Evolutionary conservation across 2,797 vertebrate genomes (phyloP).

Genomic region (Hydrolagus colliei): DNA sequence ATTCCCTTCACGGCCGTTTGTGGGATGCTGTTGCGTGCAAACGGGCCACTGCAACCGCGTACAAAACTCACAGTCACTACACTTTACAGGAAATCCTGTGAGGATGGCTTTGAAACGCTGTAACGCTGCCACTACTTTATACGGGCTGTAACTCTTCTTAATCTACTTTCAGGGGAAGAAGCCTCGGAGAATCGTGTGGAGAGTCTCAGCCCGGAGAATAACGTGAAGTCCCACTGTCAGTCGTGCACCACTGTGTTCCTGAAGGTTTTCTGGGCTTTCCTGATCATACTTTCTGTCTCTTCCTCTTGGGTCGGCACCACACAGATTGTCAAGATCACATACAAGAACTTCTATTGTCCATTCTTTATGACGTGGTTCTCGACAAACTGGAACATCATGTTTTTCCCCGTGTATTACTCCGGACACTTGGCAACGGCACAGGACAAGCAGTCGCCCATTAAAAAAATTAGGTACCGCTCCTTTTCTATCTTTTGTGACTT

Average conservation of each 20-base stretch:
- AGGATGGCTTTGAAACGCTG: too few species aligned
- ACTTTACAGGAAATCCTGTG: too few species aligned
- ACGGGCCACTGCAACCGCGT: too few species aligned
- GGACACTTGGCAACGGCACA: constrained; percentile 78
- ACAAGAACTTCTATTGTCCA: constrained; percentile 94
- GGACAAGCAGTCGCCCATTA: constrained; percentile 89
- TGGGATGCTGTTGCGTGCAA: too few species aligned
- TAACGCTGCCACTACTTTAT: too few species aligned
- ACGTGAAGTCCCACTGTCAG: constrained; percentile 67
- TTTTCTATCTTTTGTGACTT: neutral
- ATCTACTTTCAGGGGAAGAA: constrained; percentile 69
- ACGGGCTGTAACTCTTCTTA: constrained; percentile 30
- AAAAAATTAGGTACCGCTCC: constrained; percentile 80
- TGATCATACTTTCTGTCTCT: constrained; percentile 86
- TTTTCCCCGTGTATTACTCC: constrained; percentile 95
- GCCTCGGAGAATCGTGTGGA: constrained; percentile 76
- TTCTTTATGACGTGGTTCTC: constrained; percentile 99
- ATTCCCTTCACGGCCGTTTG: too few species aligned
- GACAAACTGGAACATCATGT: constrained; percentile 98
- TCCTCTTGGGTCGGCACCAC: constrained; percentile 97
- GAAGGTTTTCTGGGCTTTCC: constrained; percentile 84
- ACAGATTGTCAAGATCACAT: constrained; percentile 92
- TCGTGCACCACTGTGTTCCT: constrained; percentile 68
- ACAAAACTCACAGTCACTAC: too few species aligned
- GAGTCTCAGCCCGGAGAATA: constrained; percentile 69